Base-by-base conservation (phyloP, 2,888 invertebrate genomes). In the Cetonia aurata region DNA sequence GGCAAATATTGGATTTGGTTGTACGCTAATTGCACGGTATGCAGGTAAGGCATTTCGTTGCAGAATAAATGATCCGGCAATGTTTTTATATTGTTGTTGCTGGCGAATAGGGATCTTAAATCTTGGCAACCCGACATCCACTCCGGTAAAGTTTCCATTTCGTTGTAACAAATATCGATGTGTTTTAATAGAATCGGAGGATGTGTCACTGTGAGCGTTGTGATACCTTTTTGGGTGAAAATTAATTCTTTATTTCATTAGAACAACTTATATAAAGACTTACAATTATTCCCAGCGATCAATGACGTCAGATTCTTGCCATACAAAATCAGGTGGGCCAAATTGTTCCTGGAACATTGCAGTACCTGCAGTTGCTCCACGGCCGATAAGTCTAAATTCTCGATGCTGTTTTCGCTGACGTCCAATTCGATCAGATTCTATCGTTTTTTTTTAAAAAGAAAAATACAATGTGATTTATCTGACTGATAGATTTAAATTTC, bases 351-450 rank as follows among this genome's bases (percentile, higher is more conserved):
- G 31, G 92, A 91, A 79, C 94, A 95, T 77, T 93, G 91, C 42
- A 95, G 85, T 75, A 90, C 90, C 78, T 93, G 90, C 60, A 95
- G 86, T 72, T 93, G 92, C 25, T 92, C 91, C 66, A 95, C 86
- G 2, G 95, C 93, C 65, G 92, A 91, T 77, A 95, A 87, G 79
- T 95, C 94, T 79, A 95, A 85, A 77, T 91, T 91, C 83, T 94
- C 94, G 77, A 95, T 94, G 75, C 89, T 89, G 81, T 95, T 95
- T 85, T 94, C 92, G 75, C 94, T 94, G 65, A 95, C 90, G 81
- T 95, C 95, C 81, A 95, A 83, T 76, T 94, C 92, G 55, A 92
- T 93, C 75, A 95, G 84, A 82, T 93, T 93, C 94, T 94, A 86
- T 25, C n/a, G n/a, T n/a, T n/a, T n/a, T n/a, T n/a, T n/a, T n/a